Evolutionary conservation across 2,113 vertebrate genomes (phyloP), one percentile per base, ranked within the genome.

Genomic region (Sceloporus undulatus): DNA sequence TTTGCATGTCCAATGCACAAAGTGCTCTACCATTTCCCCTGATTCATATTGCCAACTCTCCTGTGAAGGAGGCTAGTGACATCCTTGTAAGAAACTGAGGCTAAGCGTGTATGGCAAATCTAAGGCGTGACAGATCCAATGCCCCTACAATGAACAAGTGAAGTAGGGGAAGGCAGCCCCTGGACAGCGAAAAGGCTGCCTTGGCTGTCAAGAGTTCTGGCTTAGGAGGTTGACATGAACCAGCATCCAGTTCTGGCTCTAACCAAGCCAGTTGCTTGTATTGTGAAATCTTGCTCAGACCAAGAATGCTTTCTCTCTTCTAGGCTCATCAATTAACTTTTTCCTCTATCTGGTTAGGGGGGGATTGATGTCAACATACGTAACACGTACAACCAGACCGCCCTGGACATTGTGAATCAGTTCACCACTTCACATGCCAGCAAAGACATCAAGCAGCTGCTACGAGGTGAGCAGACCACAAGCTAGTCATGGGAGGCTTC

Each of bases 381-480:
- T 29, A 99, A 99, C 95, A 99, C 98, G 0, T 99, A 99, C 92
- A 99, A 98, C 95, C 99, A 99, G 97, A 99, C 99, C 0, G 98
- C 99, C 0, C 96, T 99, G 97, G 99, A 99, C 96, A 99, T 99
- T 0, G 99, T 99, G 59, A 99, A 99, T 94, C 99, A 99, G 95
- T 99, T 99, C 97, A 99, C 99, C 95, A 99, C 98, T 4, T 99
- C 98, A 0, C 98, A 99, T 0, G 99, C 98, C 95, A 99, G 99
- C 97, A 98, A 97, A 90, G 99, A 99, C 89, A 99, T 99, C 96
- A 99, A 99, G 92, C 98, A 98, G 94, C 97, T 99, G 38, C 97
- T 99, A 1, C 93, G 99, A 97, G 98, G 99, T 99, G 93, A 92
- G 97, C 78, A 68, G 77, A 82, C 27, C 29, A 70, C 0, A 0